Conservation (phyloP, 2,113 vertebrate species). For the Chroicocephalus ridibundus region DNA sequence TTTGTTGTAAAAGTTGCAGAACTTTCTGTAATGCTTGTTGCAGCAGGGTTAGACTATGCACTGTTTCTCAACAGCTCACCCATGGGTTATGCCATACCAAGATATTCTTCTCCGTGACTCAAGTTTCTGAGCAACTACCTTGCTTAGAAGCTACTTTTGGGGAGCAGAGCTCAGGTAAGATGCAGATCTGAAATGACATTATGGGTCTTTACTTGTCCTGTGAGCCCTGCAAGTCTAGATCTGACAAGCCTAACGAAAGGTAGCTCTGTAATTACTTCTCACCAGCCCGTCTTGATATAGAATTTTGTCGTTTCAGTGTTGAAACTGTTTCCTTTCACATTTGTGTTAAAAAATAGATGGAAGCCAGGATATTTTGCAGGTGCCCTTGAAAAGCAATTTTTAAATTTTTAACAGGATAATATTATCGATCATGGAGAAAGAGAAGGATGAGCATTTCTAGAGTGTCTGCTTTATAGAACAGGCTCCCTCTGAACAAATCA, state of each 20-base stretch:
- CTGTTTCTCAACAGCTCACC: not conserved
- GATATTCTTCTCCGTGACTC: accelerated
- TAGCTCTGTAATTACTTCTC: not conserved
- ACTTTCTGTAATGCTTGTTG: not conserved
- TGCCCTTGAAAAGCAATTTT: not conserved
- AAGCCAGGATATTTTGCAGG: not conserved
- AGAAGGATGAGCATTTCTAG: not conserved
- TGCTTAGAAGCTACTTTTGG: not conserved
- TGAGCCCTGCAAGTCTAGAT: not conserved
- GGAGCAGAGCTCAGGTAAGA: not conserved
- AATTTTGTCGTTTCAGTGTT: not conserved
- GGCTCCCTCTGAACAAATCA: not conserved
- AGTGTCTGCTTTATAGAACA: not conserved
- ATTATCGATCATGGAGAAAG: not conserved
- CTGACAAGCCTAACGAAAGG: not conserved
- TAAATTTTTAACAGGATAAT: not conserved
- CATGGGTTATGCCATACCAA: not conserved
- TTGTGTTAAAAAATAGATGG: not conserved
- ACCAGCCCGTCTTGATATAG: not conserved
- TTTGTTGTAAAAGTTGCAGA: not conserved
- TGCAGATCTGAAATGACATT: not conserved
- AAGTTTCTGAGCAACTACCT: not conserved
- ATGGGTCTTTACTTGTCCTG: not conserved
- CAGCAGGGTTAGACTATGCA: not conserved
- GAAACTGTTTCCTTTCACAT: not conserved